Conservation (phyloP, 2,113 vertebrate genomes). For the Pao palembangensis region DNA sequence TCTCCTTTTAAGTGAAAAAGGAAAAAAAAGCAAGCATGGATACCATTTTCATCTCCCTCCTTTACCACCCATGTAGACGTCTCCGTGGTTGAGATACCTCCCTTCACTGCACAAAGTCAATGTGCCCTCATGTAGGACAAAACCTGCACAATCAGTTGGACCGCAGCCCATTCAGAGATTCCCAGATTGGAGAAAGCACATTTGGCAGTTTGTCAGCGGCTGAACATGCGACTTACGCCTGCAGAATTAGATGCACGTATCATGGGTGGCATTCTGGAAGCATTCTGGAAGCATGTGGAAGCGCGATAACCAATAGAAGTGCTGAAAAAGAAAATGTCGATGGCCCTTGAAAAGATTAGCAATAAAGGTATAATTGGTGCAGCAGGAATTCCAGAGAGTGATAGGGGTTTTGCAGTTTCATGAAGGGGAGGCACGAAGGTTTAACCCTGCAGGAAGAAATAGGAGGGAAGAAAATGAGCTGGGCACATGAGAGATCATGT, state of each 20-base stretch:
- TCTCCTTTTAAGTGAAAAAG: slow-evolving; percentile 3
- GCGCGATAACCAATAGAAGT: slow-evolving; percentile 19
- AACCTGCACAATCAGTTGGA: slow-evolving; percentile 57
- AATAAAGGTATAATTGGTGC: slow-evolving; percentile 7
- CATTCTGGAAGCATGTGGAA: slow-evolving; percentile 18
- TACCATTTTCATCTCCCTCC: slow-evolving; percentile 36
- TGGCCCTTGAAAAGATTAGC: slow-evolving; percentile 30
- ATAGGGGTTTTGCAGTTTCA: slow-evolving; percentile 17
- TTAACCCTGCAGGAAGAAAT: slow-evolving; percentile 25
- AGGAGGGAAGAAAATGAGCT: slow-evolving; percentile 13
- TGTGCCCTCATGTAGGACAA: slow-evolving; percentile 68
- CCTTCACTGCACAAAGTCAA: slow-evolving; percentile 69
- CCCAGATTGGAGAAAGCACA: slow-evolving; percentile 52
- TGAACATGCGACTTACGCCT: slow-evolving; percentile 26
- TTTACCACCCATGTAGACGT: slow-evolving; percentile 68
- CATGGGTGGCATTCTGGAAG: slow-evolving; percentile 35
- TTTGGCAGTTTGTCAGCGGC: slow-evolving; percentile 47
- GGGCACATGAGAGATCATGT: slow-evolving; percentile 20
- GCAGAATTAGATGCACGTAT: slow-evolving; percentile 29
- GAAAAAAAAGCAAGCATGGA: slow-evolving; percentile 17
- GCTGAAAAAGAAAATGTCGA: slow-evolving; percentile 3
- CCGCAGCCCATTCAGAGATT: slow-evolving; percentile 49
- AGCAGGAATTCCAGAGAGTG: background rate
- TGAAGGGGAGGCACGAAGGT: slow-evolving; percentile 22
- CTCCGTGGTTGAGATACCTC: slow-evolving; percentile 62